phyloP scores from a whole-genome alignment of 1,140 invertebrate species.

The Pogonomyrmex californicus region DNA sequence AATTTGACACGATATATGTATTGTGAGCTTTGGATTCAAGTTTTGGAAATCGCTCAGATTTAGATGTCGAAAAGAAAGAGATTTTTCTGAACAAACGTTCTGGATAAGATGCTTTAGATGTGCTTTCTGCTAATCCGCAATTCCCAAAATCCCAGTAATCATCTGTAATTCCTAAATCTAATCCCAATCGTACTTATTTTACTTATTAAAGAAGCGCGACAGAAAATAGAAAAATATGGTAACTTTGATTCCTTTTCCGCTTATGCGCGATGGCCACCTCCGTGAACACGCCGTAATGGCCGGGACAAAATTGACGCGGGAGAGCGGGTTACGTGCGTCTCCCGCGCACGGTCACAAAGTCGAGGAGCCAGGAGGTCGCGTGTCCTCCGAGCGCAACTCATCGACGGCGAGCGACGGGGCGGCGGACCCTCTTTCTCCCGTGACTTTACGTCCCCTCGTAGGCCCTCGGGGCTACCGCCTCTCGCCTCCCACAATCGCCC shows the following conservation, averaged over 20 bases:
- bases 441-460: conserved; percentile 43
- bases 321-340: neutral
- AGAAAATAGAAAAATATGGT: neutral
- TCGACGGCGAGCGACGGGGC: conserved; percentile 20
- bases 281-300: conserved; percentile 6
- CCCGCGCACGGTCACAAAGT: conserved; percentile 48
- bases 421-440: conserved; percentile 32
- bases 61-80: no score
- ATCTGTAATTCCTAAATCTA: no score
- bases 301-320: neutral
- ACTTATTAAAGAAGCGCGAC: neutral
- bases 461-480: conserved; percentile 47
- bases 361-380: conserved; percentile 63
- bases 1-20: neutral
- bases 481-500: conserved; percentile 9
- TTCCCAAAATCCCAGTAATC: no score
- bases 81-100: no score
- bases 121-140: no score
- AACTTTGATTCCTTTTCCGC: neutral
- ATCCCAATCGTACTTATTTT: no score
- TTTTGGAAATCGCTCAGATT: neutral
- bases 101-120: no score
- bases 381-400: conserved; percentile 31
- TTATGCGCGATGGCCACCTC: neutral
- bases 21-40: neutral